Percentiles rank a stretch among this genome's conserved stretches.
phyloP scores from a whole-genome alignment of 1,140 invertebrate genomes.

The Littorina saxatilis region DNA sequence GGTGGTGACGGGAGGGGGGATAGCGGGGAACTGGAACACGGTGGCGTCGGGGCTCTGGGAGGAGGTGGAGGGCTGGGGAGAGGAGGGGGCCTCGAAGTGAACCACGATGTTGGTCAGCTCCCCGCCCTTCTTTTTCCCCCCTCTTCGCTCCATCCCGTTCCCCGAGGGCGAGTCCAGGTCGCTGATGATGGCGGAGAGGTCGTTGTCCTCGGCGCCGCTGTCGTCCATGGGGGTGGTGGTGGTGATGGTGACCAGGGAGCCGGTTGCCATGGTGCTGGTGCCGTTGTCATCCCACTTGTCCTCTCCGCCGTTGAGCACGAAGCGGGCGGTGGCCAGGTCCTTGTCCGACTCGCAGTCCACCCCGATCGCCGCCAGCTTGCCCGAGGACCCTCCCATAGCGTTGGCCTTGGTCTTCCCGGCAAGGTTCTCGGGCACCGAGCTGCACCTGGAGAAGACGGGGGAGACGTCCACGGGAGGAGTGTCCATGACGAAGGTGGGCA shows the following conservation, averaged over 20 bases:
- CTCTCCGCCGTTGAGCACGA: slow-evolving; percentile 12
- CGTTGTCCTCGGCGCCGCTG: slow-evolving; percentile 28
- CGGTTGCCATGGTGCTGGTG: neutral
- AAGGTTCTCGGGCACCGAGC: slow-evolving; percentile 72
- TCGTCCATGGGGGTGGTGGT: slow-evolving; percentile 64
- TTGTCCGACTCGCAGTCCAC: slow-evolving; percentile 44
- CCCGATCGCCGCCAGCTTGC: slow-evolving; percentile 47
- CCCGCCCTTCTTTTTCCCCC: slow-evolving; percentile 48
- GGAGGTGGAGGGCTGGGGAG: slow-evolving; percentile 67
- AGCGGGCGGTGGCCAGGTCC: slow-evolving; percentile 37
- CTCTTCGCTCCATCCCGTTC: no score
- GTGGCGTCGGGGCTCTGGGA: slow-evolving; percentile 64
- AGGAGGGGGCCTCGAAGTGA: slow-evolving; percentile 70
- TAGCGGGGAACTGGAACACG: slow-evolving; percentile 63
- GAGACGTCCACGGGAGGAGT: slow-evolving; percentile 66
- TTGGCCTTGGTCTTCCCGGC: slow-evolving; percentile 51
- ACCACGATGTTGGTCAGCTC: slow-evolving; percentile 68
- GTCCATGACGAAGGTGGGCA: slow-evolving; percentile 75
- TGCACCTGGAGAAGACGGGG: slow-evolving; percentile 70
- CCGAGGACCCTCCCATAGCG: slow-evolving; percentile 48
- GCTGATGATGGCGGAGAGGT: slow-evolving; percentile 42
- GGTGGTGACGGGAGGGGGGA: slow-evolving; percentile 34
- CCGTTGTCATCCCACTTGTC: neutral
- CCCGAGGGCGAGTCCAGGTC: slow-evolving; percentile 47
- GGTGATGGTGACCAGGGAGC: slow-evolving; percentile 68